Conservation (phyloP, 37 sponge, comb jelly and placozoan species). For the Cladorhizidae sp. region DNA sequence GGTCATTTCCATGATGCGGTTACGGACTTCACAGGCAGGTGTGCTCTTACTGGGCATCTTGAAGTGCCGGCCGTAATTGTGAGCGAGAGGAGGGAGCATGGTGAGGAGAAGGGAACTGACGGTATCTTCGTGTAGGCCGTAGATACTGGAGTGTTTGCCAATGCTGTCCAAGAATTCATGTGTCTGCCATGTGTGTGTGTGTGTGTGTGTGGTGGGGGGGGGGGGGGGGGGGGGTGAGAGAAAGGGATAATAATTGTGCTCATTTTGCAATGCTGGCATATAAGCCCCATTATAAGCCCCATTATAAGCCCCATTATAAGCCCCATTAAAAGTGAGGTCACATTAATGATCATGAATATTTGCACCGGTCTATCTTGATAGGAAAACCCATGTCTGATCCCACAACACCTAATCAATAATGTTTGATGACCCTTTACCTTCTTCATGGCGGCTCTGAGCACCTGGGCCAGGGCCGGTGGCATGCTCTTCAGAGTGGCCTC, state of each 20-base stretch:
- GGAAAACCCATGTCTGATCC: too few relatives aligned
- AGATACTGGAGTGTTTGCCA: slow-evolving; percentile 28
- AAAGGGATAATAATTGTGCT: too few relatives aligned
- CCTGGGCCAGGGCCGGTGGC: slow-evolving; percentile 44
- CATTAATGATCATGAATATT: not conserved
- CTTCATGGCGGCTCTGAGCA: slow-evolving; percentile 48
- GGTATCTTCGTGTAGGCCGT: slow-evolving; percentile 66
- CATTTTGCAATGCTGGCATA: too few relatives aligned
- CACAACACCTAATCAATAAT: too few relatives aligned
- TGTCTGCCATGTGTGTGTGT: slow-evolving; percentile 37
- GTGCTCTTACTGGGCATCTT: not conserved
- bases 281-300: too few relatives aligned
- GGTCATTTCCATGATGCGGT: slow-evolving; percentile 22
- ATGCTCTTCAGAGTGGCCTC: slow-evolving; percentile 56
- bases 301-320: too few relatives aligned
- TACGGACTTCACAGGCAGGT: not conserved
- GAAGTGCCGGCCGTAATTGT: not conserved
- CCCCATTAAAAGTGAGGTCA: not conserved
- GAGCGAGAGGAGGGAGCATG: slow-evolving; percentile 48
- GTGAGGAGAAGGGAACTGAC: slow-evolving; percentile 57
- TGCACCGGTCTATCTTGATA: too few relatives aligned
- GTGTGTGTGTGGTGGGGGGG: too few relatives aligned
- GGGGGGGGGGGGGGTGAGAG: too few relatives aligned
- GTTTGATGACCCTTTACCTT: slow-evolving; percentile 48
- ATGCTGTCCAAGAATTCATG: slow-evolving; percentile 59